Conservation (phyloP, 2,113 vertebrate species). For the Cromileptes altivelis region DNA sequence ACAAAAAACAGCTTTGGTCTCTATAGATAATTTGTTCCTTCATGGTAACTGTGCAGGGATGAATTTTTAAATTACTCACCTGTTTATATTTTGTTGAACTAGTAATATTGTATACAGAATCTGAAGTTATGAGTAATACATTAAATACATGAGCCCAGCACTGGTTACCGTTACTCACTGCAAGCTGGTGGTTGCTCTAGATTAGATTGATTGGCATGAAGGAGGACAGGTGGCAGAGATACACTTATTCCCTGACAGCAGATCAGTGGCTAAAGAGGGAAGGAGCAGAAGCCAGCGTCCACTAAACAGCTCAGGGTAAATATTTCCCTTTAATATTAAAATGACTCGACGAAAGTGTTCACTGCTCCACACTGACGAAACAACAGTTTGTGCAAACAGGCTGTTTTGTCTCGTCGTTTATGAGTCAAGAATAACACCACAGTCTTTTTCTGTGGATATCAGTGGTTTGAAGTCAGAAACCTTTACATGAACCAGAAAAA, state of each 20-base stretch:
- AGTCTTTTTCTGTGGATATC: not conserved
- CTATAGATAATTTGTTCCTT: too few species aligned
- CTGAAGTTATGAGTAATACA: too few species aligned
- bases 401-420: not conserved
- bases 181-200: not conserved
- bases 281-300: conserved; percentile 1
- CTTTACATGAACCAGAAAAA: not conserved
- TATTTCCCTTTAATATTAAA: conserved; percentile 25
- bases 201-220: not conserved
- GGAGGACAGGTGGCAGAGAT: conserved; percentile 5
- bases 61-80: too few species aligned
- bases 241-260: conserved; percentile 22
- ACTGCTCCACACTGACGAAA: not conserved
- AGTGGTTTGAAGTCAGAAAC: not conserved
- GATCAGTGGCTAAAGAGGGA: conserved; percentile 11
- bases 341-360: not conserved
- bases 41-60: too few species aligned
- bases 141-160: too few species aligned
- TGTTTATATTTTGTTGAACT: too few species aligned
- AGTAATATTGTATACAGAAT: too few species aligned
- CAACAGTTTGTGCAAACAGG: not conserved
- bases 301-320: conserved; percentile 19
- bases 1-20: too few species aligned
- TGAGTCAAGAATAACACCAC: not conserved
- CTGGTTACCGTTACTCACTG: not conserved